Evolutionary conservation across 2,888 invertebrate species (phyloP).

Genomic region (Leptopilina myrica): DNA sequence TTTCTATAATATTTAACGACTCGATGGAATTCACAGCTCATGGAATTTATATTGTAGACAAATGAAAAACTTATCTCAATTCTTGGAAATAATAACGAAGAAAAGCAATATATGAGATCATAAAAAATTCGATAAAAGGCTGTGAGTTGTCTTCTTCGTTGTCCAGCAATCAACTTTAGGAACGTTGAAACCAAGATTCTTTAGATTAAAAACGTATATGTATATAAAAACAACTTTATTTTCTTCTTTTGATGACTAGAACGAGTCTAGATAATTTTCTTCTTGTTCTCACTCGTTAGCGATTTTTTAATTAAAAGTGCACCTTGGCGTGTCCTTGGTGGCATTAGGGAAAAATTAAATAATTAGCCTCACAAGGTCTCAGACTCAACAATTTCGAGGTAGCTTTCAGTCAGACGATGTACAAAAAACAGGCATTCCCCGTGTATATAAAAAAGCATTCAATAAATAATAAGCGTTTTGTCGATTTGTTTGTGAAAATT

Average conservation of each 20-base stretch:
- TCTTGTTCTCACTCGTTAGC: constrained; percentile 16
- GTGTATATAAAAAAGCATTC: constrained; percentile 1
- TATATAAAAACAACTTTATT: background rate
- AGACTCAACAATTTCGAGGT: constrained; percentile 33
- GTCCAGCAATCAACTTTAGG: constrained; percentile 1
- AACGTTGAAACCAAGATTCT: constrained; percentile 11
- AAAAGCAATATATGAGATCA: constrained; percentile 35
- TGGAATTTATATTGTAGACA: constrained; percentile 4
- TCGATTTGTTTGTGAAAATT: background rate
- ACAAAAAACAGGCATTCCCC: constrained; percentile 27
- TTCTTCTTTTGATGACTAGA: constrained; percentile 30
- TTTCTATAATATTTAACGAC: background rate
- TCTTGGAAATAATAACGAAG: constrained; percentile 26
- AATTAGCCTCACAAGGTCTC: constrained; percentile 20
- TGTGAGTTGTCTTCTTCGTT: background rate
- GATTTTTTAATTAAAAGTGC: constrained; percentile 13
- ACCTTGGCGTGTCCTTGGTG: constrained; percentile 26
- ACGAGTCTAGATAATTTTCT: constrained; percentile 25
- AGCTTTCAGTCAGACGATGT: constrained; percentile 18
- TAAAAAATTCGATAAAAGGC: background rate
- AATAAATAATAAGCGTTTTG: constrained; percentile 23
- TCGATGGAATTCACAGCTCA: background rate
- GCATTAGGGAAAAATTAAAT: constrained; percentile 18
- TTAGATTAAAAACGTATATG: background rate
- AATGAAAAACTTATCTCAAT: background rate